A percentile compares a stretch with the other conserved stretches of the same genome.
These are phyloP conservation scores for Carollia perspicillata DNA, from an alignment of 2,113 vertebrate genomes.

Conservation along the genomic window DNA sequence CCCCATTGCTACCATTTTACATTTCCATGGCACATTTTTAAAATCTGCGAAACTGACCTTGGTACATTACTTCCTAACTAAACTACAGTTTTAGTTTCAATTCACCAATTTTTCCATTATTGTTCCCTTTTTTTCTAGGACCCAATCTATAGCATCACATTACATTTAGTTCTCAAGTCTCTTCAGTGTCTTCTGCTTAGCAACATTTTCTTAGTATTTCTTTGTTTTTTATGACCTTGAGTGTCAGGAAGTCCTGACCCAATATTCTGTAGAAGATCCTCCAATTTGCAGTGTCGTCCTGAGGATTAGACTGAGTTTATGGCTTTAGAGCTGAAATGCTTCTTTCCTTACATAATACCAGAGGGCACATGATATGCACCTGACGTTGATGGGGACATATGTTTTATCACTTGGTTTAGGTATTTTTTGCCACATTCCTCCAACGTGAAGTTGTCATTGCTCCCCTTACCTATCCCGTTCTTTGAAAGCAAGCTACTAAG, in stretches of 20 bases:
- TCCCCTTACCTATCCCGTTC: neutral
- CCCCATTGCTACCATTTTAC: neutral
- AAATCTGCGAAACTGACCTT: neutral
- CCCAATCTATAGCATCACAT: neutral
- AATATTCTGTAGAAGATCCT: neutral
- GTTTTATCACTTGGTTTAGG: neutral
- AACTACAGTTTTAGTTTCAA: neutral
- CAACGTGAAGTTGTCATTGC: neutral
- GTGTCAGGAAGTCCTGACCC: neutral
- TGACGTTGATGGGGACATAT: neutral
- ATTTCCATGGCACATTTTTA: neutral
- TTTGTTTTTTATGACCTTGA: neutral
- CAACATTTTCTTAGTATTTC: neutral
- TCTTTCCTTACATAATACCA: neutral
- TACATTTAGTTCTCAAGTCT: neutral
- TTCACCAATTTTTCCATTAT: neutral
- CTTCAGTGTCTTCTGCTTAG: neutral
- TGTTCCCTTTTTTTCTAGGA: neutral
- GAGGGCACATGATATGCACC: neutral
- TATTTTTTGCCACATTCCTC: neutral
- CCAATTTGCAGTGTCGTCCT: neutral
- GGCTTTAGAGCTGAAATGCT: neutral
- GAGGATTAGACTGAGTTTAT: neutral
- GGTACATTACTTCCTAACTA: neutral
- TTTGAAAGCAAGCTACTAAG: neutral